Percentiles rank a stretch among this genome's conserved stretches.
phyloP scores from a whole-genome alignment of 2,113 vertebrate species.

The Mormyrus lacerda region DNA sequence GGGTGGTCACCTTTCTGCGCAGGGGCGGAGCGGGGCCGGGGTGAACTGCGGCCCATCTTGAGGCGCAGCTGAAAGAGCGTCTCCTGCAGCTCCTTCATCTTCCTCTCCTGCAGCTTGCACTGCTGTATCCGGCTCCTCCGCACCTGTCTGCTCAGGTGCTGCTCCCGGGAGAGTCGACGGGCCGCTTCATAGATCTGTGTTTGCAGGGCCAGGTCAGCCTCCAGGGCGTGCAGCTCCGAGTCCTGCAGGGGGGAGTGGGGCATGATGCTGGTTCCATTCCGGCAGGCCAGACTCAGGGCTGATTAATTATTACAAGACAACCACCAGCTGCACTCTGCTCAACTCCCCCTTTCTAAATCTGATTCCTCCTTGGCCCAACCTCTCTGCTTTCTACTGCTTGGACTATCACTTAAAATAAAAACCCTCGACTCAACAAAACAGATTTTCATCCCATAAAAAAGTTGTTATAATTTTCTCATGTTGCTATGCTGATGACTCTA shows the following conservation, averaged over 20 bases:
- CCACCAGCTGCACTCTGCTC: neutral
- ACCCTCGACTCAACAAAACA: neutral
- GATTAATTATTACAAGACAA: neutral
- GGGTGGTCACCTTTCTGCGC: slow-evolving; percentile 40
- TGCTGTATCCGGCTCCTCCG: slow-evolving; percentile 67
- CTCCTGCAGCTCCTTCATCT: slow-evolving; percentile 71
- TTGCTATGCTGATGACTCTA: neutral
- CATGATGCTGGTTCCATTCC: neutral
- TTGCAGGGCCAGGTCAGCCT: slow-evolving; percentile 75
- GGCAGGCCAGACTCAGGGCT: neutral
- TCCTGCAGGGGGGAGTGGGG: slow-evolving; percentile 47
- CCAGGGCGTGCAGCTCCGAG: slow-evolving; percentile 62
- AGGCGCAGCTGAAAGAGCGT: slow-evolving; percentile 59
- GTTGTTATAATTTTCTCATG: neutral
- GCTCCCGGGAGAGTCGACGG: slow-evolving; percentile 64
- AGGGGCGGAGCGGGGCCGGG: slow-evolving; percentile 38
- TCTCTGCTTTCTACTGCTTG: neutral
- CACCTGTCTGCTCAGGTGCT: slow-evolving; percentile 64
- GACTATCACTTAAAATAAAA: neutral
- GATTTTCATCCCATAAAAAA: neutral
- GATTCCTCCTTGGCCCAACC: neutral
- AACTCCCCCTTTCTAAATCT: neutral
- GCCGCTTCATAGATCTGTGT: slow-evolving; percentile 77
- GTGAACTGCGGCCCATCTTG: slow-evolving; percentile 48
- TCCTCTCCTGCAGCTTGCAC: slow-evolving; percentile 66